These are phyloP conservation scores for Elanus axillaris DNA, from an alignment of 2,113 vertebrate species.

Conservation along the genomic window DNA sequence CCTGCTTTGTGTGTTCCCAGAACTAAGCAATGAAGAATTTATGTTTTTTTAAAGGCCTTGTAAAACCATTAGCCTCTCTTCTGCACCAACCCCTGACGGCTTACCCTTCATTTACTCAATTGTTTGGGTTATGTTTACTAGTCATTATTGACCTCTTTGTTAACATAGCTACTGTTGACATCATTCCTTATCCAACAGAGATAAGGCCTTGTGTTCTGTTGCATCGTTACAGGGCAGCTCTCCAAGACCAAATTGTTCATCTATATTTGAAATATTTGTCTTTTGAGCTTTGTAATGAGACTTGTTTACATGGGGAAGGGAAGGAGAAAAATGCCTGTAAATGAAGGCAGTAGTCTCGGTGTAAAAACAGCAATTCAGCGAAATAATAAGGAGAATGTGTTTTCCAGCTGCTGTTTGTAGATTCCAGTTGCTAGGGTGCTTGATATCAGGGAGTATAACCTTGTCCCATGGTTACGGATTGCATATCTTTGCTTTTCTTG, in stretches of 20 bases:
- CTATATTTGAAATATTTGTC: constrained; percentile 40
- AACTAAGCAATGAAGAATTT: not conserved
- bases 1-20: not conserved
- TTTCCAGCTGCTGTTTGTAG: constrained; percentile 60
- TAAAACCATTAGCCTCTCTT: not conserved
- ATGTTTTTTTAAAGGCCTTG: not conserved
- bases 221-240: constrained; percentile 14
- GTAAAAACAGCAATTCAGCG: not conserved
- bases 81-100: not conserved
- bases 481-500: constrained; percentile 47
- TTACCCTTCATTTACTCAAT: constrained; percentile 33
- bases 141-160: constrained; percentile 61
- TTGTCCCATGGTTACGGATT: not conserved
- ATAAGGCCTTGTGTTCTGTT: constrained; percentile 52
- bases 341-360: not conserved
- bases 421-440: constrained; percentile 47
- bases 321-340: not conserved
- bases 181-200: constrained; percentile 46
- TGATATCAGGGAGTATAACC: constrained; percentile 2
- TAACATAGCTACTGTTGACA: constrained; percentile 62
- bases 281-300: constrained; percentile 25
- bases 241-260: constrained; percentile 42
- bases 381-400: constrained; percentile 15
- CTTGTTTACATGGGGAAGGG: not conserved
- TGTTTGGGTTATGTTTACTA: constrained; percentile 52